Percentiles rank a stretch among this genome's conserved stretches.
These are phyloP conservation scores for Tetragonisca angustula DNA, from an alignment of 2,888 invertebrate genomes.

Conservation along the genomic window DNA sequence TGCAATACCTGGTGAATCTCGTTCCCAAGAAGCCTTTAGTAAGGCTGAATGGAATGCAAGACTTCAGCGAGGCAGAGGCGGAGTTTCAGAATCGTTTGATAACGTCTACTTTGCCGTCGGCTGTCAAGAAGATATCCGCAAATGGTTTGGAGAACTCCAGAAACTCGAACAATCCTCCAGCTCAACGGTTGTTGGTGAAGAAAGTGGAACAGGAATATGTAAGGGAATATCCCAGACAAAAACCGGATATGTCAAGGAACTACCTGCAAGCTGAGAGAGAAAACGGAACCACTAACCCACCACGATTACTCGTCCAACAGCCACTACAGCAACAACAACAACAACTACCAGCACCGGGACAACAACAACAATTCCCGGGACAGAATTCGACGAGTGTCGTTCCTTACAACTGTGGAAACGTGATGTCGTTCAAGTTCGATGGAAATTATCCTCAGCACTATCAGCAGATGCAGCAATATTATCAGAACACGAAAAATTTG, in stretches of 20 bases:
- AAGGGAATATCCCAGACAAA: conserved; percentile 68
- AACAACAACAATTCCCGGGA: not conserved
- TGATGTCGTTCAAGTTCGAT: conserved; percentile 30
- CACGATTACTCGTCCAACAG: not conserved
- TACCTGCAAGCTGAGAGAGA: conserved; percentile 68
- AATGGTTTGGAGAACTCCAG: conserved; percentile 78
- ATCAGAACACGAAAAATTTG: conserved; percentile 51
- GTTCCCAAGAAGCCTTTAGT: conserved; percentile 47
- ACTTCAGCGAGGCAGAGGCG: conserved; percentile 52
- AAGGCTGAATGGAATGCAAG: conserved; percentile 75
- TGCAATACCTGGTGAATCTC: conserved; percentile 71
- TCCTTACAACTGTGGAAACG: conserved; percentile 5
- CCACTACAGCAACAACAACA: conserved; percentile 5
- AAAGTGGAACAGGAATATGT: conserved; percentile 14
- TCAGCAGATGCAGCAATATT: conserved; percentile 62
- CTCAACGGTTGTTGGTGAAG: conserved; percentile 31
- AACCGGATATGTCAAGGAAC: conserved; percentile 19
- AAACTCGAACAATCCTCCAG: conserved; percentile 69
- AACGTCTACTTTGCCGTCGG: not conserved
- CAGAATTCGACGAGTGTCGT: not conserved
- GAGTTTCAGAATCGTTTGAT: conserved; percentile 28
- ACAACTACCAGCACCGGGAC: not conserved
- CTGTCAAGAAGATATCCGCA: conserved; percentile 55
- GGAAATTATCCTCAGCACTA: conserved; percentile 40
- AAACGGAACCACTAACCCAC: conserved; percentile 44